phyloP scores from a whole-genome alignment of 2,113 vertebrate genomes.

The Cryptomyrus ogoouensis region DNA sequence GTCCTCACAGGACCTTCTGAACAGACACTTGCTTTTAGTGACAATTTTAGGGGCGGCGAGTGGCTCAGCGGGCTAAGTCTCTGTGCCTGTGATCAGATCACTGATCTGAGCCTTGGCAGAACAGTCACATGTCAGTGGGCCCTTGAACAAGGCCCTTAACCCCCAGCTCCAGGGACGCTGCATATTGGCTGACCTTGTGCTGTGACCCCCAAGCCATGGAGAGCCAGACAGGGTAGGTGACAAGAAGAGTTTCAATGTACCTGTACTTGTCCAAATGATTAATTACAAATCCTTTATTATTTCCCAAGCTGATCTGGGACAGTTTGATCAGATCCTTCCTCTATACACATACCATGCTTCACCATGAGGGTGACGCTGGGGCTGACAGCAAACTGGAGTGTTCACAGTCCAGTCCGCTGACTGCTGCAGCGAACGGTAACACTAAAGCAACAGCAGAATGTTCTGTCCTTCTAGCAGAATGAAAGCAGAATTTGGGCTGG shows the following conservation, averaged over 20 bases:
- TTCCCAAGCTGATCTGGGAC: not conserved
- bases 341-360: not conserved
- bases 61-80: not conserved
- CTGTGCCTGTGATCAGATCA: not conserved
- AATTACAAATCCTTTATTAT: not conserved
- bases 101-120: not conserved
- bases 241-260: not conserved
- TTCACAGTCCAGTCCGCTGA: not conserved
- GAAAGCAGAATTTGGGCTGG: not conserved
- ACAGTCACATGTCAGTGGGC: not conserved
- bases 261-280: not conserved
- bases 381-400: not conserved
- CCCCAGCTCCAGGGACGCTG: not conserved
- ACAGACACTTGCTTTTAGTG: not conserved
- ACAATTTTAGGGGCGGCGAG: not conserved
- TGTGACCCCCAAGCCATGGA: not conserved
- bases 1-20: not conserved
- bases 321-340: not conserved
- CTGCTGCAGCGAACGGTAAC: not conserved
- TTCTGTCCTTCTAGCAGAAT: not conserved
- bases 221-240: not conserved
- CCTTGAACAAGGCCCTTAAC: not conserved
- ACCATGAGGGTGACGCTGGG: not conserved
- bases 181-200: not conserved
- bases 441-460: not conserved